A percentile compares a stretch with the other conserved stretches of the same genome.
These are phyloP conservation scores for Marronus borbonicus DNA, from an alignment of 2,888 invertebrate species.

Conservation along the genomic window DNA sequence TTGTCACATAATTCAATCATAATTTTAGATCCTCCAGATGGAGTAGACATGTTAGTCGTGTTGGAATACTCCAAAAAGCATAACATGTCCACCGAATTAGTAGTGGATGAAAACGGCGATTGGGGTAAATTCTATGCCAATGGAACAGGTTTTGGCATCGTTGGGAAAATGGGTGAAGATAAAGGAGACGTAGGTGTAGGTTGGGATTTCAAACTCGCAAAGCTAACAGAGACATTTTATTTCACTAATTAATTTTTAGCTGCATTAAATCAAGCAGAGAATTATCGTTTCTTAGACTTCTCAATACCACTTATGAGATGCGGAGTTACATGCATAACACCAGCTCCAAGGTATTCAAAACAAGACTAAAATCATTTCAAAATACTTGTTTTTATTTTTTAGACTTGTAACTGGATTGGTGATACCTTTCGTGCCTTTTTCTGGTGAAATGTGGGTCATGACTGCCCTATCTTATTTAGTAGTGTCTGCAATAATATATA, in stretches of 20 bases:
- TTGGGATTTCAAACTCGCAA: slow-evolving; percentile 59
- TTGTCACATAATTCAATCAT: too few relatives aligned
- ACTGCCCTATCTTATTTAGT: slow-evolving; percentile 71
- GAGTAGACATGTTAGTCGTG: slow-evolving; percentile 73
- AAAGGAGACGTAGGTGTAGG: slow-evolving; percentile 77
- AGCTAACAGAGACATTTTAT: too few relatives aligned
- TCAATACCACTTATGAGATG: slow-evolving; percentile 76
- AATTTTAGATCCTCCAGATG: slow-evolving; percentile 68
- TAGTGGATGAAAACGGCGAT: slow-evolving; percentile 73
- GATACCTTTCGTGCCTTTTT: slow-evolving; percentile 76
- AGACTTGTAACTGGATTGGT: slow-evolving; percentile 76
- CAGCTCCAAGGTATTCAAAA: slow-evolving; percentile 71
- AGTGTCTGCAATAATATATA: background rate
- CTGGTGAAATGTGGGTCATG: slow-evolving; percentile 73
- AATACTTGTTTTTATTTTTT: slow-evolving; percentile 48
- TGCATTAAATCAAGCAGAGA: slow-evolving; percentile 60
- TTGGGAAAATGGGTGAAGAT: slow-evolving; percentile 77
- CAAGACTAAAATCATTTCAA: background rate
- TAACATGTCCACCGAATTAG: slow-evolving; percentile 70
- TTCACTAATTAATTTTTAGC: too few relatives aligned
- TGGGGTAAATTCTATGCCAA: slow-evolving; percentile 81
- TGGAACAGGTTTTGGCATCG: slow-evolving; percentile 76
- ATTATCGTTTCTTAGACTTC: slow-evolving; percentile 76
- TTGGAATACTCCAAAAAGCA: slow-evolving; percentile 71
- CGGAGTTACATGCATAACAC: slow-evolving; percentile 65